Conservation (phyloP, 2,797 vertebrate genomes). For the Sebastolobus altivelis region DNA sequence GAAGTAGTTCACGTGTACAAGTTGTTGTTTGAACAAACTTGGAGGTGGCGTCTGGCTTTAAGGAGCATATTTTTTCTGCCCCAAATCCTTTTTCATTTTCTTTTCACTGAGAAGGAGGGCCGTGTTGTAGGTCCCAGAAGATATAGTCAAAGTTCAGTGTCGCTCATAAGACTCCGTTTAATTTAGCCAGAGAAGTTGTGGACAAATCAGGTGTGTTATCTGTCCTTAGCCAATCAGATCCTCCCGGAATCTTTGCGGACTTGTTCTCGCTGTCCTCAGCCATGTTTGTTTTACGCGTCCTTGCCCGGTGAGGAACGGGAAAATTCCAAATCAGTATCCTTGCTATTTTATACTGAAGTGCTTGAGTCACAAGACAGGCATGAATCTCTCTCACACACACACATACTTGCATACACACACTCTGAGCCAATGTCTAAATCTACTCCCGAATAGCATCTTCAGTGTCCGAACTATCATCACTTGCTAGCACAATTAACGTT, state of each 20-base stretch:
- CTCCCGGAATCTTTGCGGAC: conserved; percentile 2
- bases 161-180: conserved; percentile 53
- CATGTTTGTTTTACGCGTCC: conserved; percentile 16
- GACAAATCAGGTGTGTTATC: conserved; percentile 34
- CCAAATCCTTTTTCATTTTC: conserved; percentile 26
- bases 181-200: conserved; percentile 32
- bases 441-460: conserved; percentile 5
- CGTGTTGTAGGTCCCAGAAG: conserved; percentile 48
- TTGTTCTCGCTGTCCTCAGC: conserved; percentile 6
- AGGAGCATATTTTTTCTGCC: conserved; percentile 66
- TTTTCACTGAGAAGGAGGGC: conserved; percentile 72
- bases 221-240: conserved; percentile 18
- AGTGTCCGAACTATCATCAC: background rate
- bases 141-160: conserved; percentile 55
- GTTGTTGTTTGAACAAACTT: conserved; percentile 72
- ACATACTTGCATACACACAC: conserved; percentile 6
- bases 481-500: conserved; percentile 20
- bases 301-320: conserved; percentile 47
- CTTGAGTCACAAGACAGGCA: conserved; percentile 1
- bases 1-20: conserved; percentile 70
- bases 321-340: conserved; percentile 17
- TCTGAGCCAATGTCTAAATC: conserved; percentile 33
- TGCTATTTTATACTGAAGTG: conserved; percentile 40
- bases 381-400: background rate
- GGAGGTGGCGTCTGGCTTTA: conserved; percentile 76